Conservation (phyloP, 2,113 vertebrate genomes). For the Spea multiplicata region DNA sequence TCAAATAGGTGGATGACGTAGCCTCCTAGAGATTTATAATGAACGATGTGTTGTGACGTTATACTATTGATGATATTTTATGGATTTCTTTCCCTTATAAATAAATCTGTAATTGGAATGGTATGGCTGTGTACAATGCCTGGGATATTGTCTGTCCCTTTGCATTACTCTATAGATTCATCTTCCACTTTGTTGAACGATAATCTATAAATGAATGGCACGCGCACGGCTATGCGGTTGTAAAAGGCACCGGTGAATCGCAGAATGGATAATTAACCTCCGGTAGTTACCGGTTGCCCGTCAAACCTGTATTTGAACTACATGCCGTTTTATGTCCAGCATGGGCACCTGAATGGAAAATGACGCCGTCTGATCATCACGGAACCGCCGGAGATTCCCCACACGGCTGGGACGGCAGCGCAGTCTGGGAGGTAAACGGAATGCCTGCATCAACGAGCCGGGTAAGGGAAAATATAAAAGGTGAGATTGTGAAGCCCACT, state of each 20-base stretch:
- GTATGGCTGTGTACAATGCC: background rate
- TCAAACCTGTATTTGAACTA: slow-evolving; percentile 9
- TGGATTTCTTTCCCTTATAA: too few relatives aligned
- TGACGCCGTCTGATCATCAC: slow-evolving; percentile 42
- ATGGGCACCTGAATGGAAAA: slow-evolving; percentile 39
- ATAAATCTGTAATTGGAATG: too few relatives aligned
- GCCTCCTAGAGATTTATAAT: too few relatives aligned
- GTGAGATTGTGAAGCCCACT: slow-evolving; percentile 11
- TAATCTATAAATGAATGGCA: background rate
- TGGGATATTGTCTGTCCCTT: background rate
- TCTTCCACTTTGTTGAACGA: background rate
- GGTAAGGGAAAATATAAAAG: slow-evolving; percentile 11
- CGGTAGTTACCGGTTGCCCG: background rate
- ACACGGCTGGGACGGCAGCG: slow-evolving; percentile 24
- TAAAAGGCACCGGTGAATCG: background rate
- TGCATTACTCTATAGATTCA: background rate
- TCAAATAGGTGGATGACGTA: too few relatives aligned
- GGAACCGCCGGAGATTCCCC: slow-evolving; percentile 17
- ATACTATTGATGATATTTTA: too few relatives aligned
- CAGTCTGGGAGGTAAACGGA: slow-evolving; percentile 35
- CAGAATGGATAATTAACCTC: slow-evolving; percentile 2
- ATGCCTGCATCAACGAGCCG: slow-evolving; percentile 12
- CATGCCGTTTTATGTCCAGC: slow-evolving; percentile 17
- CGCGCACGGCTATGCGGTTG: background rate
- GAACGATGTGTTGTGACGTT: too few relatives aligned